These are phyloP conservation scores for Austrofundulus limnaeus DNA, from an alignment of 2,113 vertebrate genomes.

Conservation along the genomic window DNA sequence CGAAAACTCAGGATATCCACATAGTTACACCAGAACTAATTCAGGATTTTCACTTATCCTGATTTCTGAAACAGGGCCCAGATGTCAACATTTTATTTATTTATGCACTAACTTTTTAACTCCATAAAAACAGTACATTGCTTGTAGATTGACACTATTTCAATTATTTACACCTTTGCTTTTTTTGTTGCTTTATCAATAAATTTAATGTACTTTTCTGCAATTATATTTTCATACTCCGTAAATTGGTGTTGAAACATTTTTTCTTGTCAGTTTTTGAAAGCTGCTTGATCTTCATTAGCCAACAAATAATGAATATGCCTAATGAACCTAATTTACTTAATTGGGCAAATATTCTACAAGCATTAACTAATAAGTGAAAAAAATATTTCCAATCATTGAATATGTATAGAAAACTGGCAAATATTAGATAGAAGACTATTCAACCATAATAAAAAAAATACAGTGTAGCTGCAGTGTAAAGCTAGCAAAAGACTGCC, in stretches of 20 bases:
- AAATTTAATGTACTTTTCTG: neutral
- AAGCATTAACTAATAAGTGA: neutral
- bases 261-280: neutral
- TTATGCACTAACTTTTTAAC: no score
- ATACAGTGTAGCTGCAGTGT: constrained; percentile 14
- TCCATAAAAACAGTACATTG: no score
- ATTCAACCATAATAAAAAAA: constrained; percentile 1
- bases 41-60: no score
- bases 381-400: neutral
- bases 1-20: no score
- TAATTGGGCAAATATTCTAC: neutral
- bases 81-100: no score
- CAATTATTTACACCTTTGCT: neutral
- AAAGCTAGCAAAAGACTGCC: constrained; percentile 71
- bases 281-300: neutral
- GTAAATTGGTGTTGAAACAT: neutral
- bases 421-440: no score
- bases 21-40: no score
- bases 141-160: neutral
- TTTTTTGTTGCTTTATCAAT: neutral
- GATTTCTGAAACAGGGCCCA: no score
- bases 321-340: no score
- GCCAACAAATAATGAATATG: neutral
- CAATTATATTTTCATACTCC: neutral
- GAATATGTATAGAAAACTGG: no score